Percentiles rank a stretch among this genome's conserved stretches.
phyloP scores from a whole-genome alignment of 2,113 vertebrate species.

The Hyla sarda region DNA sequence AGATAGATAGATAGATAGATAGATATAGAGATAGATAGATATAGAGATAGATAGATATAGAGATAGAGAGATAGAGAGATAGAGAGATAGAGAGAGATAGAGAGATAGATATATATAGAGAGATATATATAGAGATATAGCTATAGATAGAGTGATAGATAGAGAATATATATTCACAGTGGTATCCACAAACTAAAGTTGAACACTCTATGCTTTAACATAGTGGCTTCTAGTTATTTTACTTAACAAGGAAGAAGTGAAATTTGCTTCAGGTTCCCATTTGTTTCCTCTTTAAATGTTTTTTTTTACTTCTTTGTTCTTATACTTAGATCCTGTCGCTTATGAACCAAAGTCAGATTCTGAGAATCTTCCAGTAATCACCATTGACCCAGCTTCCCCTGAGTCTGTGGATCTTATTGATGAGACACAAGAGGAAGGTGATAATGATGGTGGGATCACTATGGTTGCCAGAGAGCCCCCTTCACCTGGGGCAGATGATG shows the following conservation, averaged over 20 bases:
- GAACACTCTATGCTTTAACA: no score
- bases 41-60: no score
- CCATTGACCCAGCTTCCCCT: conserved; percentile 90
- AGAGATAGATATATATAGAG: no score
- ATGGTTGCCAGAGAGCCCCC: conserved; percentile 78
- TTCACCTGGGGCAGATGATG: conserved; percentile 71
- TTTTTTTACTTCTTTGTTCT: conserved; percentile 6
- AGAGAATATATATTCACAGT: no score
- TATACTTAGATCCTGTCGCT: conserved; percentile 80
- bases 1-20: no score
- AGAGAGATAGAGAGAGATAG: no score
- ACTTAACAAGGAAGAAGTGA: background rate
- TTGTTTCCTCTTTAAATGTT: background rate
- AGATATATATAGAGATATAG: no score
- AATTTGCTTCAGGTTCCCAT: background rate
- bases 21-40: no score
- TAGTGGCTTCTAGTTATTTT: no score
- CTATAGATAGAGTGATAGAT: no score
- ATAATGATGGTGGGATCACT: conserved; percentile 78
- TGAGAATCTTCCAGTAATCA: conserved; percentile 82
- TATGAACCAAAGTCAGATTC: conserved; percentile 78
- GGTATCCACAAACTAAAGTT: no score
- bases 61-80: no score
- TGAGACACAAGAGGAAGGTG: conserved; percentile 78
- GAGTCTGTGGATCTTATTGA: conserved; percentile 87